These are phyloP conservation scores for Mycogona germanica DNA, from an alignment of 2,888 invertebrate genomes.

Conservation along the genomic window DNA sequence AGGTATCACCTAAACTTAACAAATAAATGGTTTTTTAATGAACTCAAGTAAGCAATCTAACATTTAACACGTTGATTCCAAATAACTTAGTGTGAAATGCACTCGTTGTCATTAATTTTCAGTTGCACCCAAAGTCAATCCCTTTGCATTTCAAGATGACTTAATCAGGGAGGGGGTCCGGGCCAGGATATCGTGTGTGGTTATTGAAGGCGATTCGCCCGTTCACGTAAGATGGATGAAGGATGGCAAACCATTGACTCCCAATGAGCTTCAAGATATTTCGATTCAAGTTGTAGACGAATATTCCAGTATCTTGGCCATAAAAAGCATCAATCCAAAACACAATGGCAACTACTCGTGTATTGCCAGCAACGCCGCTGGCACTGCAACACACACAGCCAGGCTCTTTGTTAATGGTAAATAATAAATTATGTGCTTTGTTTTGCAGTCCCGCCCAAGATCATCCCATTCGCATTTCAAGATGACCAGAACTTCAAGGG, in stretches of 20 bases:
- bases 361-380: slow-evolving; percentile 52
- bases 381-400: slow-evolving; percentile 47
- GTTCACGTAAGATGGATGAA: slow-evolving; percentile 68
- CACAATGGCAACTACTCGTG: slow-evolving; percentile 61
- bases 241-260: slow-evolving; percentile 46
- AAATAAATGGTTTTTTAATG: no score
- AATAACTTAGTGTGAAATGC: neutral
- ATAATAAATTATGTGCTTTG: slow-evolving; percentile 16
- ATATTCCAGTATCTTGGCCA: slow-evolving; percentile 35
- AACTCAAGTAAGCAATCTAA: no score
- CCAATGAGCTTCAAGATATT: slow-evolving; percentile 25
- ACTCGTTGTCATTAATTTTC: slow-evolving; percentile 32
- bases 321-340: slow-evolving; percentile 48
- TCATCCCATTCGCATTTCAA: slow-evolving; percentile 37
- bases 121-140: slow-evolving; percentile 76
- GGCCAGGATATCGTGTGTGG: slow-evolving; percentile 55
- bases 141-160: slow-evolving; percentile 59
- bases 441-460: slow-evolving; percentile 58
- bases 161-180: slow-evolving; percentile 62
- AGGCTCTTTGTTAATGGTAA: slow-evolving; percentile 53
- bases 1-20: no score
- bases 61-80: neutral
- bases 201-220: slow-evolving; percentile 65
- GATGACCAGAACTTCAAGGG: slow-evolving; percentile 41
- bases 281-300: slow-evolving; percentile 28